Conservation (phyloP, 2,888 invertebrate species). For the Pegoplata infirma region DNA sequence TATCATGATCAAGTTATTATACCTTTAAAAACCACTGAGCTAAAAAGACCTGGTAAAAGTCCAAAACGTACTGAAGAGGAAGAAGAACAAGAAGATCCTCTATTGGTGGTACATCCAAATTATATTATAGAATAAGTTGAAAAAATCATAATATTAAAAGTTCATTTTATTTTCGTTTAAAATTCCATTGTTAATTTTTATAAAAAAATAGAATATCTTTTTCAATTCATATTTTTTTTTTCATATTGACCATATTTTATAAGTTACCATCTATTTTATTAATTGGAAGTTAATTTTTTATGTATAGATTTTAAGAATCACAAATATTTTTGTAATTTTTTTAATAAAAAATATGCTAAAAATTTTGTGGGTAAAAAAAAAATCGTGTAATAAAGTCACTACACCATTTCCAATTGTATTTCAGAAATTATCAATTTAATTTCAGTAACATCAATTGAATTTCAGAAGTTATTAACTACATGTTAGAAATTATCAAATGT, state of each 20-base stretch:
- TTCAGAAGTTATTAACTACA: too few species aligned
- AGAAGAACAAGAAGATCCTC: constrained; percentile 84
- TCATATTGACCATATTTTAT: background rate
- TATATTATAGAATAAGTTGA: constrained; percentile 85
- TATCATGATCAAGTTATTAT: constrained; percentile 81
- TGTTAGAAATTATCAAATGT: too few species aligned
- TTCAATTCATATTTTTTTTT: background rate
- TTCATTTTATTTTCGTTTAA: too few species aligned
- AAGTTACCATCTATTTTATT: background rate
- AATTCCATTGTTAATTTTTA: constrained; percentile 23
- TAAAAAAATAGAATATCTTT: constrained; percentile 11
- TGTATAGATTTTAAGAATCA: constrained; percentile 9
- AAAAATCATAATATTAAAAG: background rate
- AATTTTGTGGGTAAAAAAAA: background rate
- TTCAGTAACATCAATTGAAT: too few species aligned
- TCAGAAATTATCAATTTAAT: too few species aligned
- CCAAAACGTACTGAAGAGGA: constrained; percentile 64
- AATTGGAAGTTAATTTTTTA: background rate
- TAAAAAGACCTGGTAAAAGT: constrained; percentile 66
- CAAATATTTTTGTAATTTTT: constrained; percentile 2
- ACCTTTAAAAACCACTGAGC: constrained; percentile 73
- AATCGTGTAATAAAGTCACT: too few species aligned
- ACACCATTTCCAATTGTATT: too few species aligned
- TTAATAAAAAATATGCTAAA: background rate
- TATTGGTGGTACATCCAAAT: constrained; percentile 97